Evolutionary conservation across 2,113 vertebrate genomes (phyloP).

Genomic region (Alouatta palliata): DNA sequence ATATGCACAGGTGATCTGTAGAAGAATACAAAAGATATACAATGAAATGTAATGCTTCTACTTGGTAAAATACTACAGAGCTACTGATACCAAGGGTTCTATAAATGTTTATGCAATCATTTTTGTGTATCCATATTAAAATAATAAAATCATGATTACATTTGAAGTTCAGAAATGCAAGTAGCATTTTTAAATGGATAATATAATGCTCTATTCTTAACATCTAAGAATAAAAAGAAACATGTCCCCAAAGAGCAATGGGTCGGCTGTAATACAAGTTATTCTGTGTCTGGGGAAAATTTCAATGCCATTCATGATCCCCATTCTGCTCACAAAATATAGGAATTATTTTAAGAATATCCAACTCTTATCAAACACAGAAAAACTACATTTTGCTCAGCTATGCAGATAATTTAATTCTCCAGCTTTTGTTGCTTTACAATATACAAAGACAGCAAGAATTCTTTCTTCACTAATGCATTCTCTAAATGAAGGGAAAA

Average conservation of each 20-base stretch:
- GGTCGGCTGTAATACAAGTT: neutral
- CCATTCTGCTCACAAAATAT: neutral
- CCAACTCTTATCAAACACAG: neutral
- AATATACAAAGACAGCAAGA: neutral
- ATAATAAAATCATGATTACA: neutral
- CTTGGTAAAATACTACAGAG: neutral
- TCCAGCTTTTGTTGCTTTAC: slow-evolving; percentile 20
- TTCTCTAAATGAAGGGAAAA: slow-evolving; percentile 39
- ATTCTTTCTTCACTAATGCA: neutral
- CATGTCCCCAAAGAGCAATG: neutral
- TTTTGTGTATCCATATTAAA: neutral
- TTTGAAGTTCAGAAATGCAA: slow-evolving; percentile 21
- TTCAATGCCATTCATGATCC: neutral
- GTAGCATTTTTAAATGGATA: neutral
- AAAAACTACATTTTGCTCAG: slow-evolving; percentile 39
- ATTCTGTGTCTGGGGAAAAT: neutral
- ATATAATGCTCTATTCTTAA: neutral
- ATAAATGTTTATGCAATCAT: neutral
- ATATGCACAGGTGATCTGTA: neutral
- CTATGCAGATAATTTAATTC: neutral
- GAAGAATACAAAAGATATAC: neutral
- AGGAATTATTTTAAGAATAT: slow-evolving; percentile 16
- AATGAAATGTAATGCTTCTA: neutral
- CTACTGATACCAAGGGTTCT: neutral
- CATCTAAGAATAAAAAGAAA: neutral